These are phyloP conservation scores for Ichneumoninae sp. DNA, from an alignment of 2,888 invertebrate species.

Conservation along the genomic window DNA sequence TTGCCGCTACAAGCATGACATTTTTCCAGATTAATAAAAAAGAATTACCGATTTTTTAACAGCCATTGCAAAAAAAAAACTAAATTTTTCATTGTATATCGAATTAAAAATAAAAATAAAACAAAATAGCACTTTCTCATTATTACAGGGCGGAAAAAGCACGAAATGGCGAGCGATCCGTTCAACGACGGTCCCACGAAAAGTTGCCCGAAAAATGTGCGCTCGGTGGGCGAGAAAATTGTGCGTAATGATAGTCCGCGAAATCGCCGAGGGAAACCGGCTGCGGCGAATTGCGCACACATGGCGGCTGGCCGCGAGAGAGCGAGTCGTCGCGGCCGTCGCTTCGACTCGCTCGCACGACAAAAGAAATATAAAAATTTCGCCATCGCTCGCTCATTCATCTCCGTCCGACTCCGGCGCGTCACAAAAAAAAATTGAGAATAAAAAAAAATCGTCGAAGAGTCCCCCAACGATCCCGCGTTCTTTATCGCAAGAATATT, in stretches of 20 bases:
- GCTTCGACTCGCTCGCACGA: slow-evolving; percentile 29
- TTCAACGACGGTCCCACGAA: neutral
- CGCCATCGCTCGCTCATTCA: neutral
- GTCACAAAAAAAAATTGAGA: neutral
- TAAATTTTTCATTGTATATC: neutral
- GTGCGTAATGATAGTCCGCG: neutral
- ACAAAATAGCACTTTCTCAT: neutral
- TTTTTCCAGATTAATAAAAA: neutral
- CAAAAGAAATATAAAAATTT: neutral
- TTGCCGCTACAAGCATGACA: neutral
- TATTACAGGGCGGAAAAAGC: neutral
- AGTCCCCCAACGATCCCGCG: neutral
- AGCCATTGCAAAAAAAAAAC: neutral
- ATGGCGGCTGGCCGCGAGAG: slow-evolving; percentile 56
- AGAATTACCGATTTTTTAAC: neutral
- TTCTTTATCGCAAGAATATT: neutral
- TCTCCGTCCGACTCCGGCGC: neutral
- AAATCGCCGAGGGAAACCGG: slow-evolving; percentile 53
- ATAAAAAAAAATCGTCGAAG: no score
- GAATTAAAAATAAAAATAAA: no score
- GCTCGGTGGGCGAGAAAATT: neutral
- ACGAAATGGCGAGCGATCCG: neutral
- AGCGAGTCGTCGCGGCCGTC: slow-evolving; percentile 16
- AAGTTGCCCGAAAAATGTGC: neutral
- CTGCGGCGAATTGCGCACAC: slow-evolving; percentile 55